Base-by-base conservation (phyloP, 2,797 vertebrate genomes). In the Bovichtus variegatus region DNA sequence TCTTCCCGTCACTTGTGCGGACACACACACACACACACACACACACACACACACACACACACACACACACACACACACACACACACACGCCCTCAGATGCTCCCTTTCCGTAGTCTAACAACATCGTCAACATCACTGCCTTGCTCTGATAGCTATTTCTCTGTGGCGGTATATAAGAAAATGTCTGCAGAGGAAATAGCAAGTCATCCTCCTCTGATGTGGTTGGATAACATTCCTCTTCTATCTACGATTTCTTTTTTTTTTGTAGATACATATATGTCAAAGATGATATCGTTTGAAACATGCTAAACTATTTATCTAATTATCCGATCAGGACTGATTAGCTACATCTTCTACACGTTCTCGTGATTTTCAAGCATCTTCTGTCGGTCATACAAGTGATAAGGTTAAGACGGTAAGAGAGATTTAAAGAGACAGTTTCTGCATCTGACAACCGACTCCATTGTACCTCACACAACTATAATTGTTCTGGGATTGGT, bases 91-190 rank as follows among this genome's bases (percentile, higher is more conserved):
- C 5, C 16, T 18, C 10, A 23, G 49, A 67, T 57, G 53, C 31
- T 53, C 27, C 55, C 29, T 47, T 63, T 67, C 47, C 18, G 13
- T 64, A 9, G 62, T 82, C 82, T 76, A 85, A 89, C 68, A 76
- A 54, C 68, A 74, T 73, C 15, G 16, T 59, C 71, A 62, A 43
- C 58, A 72, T 31, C 15, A 6, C 31, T 1, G 5, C 73, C 34
- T 25, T 34, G 34, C 69, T 68, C 71, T 63, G 77, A 84, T 72
- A 75, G 9, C 67, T 60, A 49, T 84, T 80, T 68, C 54, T 75
- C 64, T 19, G n/a, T 70, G 25, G 19, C 12, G 8, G 44, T 57
- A 41, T 53, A 59, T 69, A 67, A 43, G 58, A 68, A 82, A 74
- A 85, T 68, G 21, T 61, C 64, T n/a, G 38, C 31, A 65, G 69